Evolutionary conservation across 2,888 invertebrate species (phyloP), one percentile per base, ranked within the genome.

Genomic region (Cryptosula pallasiana): DNA sequence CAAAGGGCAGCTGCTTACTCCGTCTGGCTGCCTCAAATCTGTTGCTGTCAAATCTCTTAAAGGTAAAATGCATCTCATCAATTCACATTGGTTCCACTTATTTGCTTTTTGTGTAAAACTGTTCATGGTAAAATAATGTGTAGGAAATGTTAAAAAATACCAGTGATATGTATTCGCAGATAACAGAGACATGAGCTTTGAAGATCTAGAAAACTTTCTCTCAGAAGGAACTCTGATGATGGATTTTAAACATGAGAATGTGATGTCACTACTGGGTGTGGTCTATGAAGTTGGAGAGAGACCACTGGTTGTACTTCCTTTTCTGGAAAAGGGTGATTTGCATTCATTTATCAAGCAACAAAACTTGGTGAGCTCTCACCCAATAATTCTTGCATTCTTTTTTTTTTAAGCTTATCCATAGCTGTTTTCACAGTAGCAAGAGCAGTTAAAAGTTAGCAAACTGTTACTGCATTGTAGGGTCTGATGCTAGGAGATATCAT

Each of bases 401-500:
- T n/a, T n/a, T n/a, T n/a, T n/a, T n/a, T n/a, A n/a, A n/a, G n/a
- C n/a, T n/a, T n/a, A n/a, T n/a, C n/a, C n/a, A n/a, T n/a, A n/a
- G n/a, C n/a, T n/a, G n/a, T n/a, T n/a, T n/a, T n/a, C n/a, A n/a
- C n/a, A n/a, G n/a, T n/a, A n/a, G n/a, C n/a, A n/a, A n/a, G n/a
- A n/a, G n/a, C n/a, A n/a, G n/a, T n/a, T n/a, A n/a, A n/a, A n/a
- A n/a, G n/a, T n/a, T n/a, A n/a, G n/a, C n/a, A n/a, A n/a, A n/a
- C n/a, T n/a, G n/a, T n/a, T n/a, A n/a, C n/a, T n/a, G n/a, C n/a
- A n/a, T 55, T 35, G 34, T 78, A 87, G 87, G 79, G 77, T 70
- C 86, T 86, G 0, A 87, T 86, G 0, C 83, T 87, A 27, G 83
- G 86, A 73, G 82, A 86, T 74, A 78, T 87, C 71, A 82, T 87